Base-by-base conservation (phyloP, 2,888 invertebrate species). In the Agrilus cyanescens region DNA sequence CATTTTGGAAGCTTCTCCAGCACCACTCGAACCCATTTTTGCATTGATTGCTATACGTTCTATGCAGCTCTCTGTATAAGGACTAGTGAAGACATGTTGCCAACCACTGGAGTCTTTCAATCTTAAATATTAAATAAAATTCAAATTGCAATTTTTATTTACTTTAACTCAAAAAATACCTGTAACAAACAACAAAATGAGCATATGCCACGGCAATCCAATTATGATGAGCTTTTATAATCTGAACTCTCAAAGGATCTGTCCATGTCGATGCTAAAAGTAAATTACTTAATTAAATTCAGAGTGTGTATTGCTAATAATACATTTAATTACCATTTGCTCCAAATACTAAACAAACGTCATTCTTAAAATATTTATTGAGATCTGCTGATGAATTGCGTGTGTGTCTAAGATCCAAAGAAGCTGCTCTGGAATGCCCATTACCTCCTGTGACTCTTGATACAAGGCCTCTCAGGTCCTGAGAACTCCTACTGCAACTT, bases 181-280 rank as follows among this genome's bases (percentile, higher is more conserved):
- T 80, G 65, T 93, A 97, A 60, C 95, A 93, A 45, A 89, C 87
- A 15, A 96, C 88, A 69, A 91, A 94, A 68, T 96, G 91, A 44
- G 91, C 85, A 66, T 95, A 96, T 1, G 94, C 95, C 15, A 94
- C 93, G 15, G 89, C 91, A 50, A 98, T 88, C 89, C 95, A 96
- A 64, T 95, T 96, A 65, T 96, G 94, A 69, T 97, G 95, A 4
- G 95, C 95, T 63, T 90, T 88, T 53, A 95, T 88, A 39, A 91
- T 87, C 69, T 90, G 86, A 32, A 94, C 93, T 56, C 90, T 75
- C 58, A 89, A 66, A 34, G 86, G 89, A 63, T 91, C 90, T 5
- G 83, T 76, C 85, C 88, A 89, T 37, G 74, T 71, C 47, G 76
- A 78, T 55, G 72, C 80, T 82, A 65, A 48, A 73, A 72, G 48